Evolutionary conservation across 2,797 vertebrate genomes (phyloP).

Genomic region (Rhabdomys pumilio): DNA sequence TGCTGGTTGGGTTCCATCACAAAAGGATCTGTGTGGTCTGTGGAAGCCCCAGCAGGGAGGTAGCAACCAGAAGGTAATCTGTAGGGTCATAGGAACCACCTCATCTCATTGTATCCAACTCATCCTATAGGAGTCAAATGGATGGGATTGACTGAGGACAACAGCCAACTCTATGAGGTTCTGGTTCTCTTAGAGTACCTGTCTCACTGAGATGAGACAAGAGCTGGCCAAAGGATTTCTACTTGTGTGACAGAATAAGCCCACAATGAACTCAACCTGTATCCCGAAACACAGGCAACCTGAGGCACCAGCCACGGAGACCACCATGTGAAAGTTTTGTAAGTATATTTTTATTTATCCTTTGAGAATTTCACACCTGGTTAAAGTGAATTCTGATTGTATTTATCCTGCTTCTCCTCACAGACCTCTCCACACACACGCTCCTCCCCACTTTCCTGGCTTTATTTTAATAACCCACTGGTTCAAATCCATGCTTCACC

Average conservation of each 20-base stretch:
- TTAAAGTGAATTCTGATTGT: neutral
- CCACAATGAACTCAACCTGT: neutral
- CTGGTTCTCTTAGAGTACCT: neutral
- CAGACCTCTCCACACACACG: neutral
- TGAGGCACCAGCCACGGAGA: neutral
- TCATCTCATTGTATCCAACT: neutral
- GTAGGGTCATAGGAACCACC: too few relatives aligned
- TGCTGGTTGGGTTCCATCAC: neutral
- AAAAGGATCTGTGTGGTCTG: accelerated
- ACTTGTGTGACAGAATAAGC: neutral
- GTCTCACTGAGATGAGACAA: neutral
- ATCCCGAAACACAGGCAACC: neutral
- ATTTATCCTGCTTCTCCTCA: neutral
- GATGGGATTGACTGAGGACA: neutral
- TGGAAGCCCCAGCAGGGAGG: neutral
- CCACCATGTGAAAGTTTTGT: neutral
- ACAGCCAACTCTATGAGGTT: neutral
- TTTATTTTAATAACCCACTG: neutral
- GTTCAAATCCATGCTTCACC: too few relatives aligned
- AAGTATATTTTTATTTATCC: neutral
- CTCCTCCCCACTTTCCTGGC: neutral
- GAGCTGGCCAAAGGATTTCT: neutral
- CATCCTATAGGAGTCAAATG: neutral
- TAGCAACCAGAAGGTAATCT: neutral
- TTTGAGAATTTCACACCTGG: neutral